phyloP scores from a whole-genome alignment of 2,797 vertebrate genomes.

The Salmo trutta region DNA sequence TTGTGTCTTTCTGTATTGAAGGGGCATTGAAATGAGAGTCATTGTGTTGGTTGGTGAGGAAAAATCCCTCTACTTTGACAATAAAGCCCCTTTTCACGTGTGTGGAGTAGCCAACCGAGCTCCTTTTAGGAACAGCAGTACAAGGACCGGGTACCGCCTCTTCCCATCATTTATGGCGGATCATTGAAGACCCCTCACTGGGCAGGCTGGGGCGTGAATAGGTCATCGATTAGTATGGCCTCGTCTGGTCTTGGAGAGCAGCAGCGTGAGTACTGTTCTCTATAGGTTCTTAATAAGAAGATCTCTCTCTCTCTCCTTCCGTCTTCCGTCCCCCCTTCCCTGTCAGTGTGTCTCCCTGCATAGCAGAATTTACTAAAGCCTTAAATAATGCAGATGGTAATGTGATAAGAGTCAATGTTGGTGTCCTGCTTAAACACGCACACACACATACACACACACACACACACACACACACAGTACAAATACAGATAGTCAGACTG shows the following conservation, averaged over 20 bases:
- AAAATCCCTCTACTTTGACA: neutral
- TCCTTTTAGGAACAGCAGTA: neutral
- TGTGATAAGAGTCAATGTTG: constrained; percentile 71
- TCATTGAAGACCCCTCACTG: neutral
- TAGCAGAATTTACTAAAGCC: constrained; percentile 66
- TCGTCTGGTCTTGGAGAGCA: neutral
- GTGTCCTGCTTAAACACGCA: constrained; percentile 54
- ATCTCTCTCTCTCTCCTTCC: neutral
- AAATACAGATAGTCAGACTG: neutral
- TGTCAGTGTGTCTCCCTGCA: constrained; percentile 32
- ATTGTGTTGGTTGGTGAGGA: neutral
- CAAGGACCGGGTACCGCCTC: neutral
- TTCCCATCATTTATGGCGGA: neutral
- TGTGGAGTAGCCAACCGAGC: neutral
- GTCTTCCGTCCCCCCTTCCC: neutral
- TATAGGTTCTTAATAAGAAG: neutral
- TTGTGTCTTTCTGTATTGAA: neutral
- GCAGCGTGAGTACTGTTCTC: neutral
- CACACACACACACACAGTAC: neutral
- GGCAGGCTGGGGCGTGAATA: neutral
- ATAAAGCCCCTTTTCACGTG: neutral
- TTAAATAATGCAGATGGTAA: constrained; percentile 79
- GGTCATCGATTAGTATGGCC: neutral
- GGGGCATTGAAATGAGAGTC: neutral
- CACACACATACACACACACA: neutral